Evolutionary conservation across 2,797 vertebrate genomes (phyloP), one percentile per base, ranked within the genome.

Genomic region (Australoheros facetus): DNA sequence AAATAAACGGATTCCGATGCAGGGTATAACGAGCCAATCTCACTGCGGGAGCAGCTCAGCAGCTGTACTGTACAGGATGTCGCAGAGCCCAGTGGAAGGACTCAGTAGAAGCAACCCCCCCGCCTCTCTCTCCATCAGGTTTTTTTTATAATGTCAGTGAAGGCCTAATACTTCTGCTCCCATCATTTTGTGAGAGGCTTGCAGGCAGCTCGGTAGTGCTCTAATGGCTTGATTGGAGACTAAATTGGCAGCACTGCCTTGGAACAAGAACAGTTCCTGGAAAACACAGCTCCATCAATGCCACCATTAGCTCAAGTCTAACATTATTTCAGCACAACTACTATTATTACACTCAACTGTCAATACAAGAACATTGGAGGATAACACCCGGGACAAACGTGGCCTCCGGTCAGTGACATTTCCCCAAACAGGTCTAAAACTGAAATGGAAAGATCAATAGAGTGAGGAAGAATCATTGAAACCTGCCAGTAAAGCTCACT

Each of bases 391-490:
- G 83, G 71, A 71, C 84, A 84, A 85, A 89, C 73, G 59, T 62
- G 76, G 71, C 83, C 56, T 81, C 56, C 37, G 23, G 77, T 84
- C 80, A 51, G 76, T 80, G 74, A 56, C 58, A 74, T 71, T 73
- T 75, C 64, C 60, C 79, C 58, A 71, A 81, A 76, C 10, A 57
- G 57, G 79, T 85, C 78, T 79, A 71, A 66, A 80, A 71, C 56
- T 71, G 45, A 83, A 88, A 89, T 19, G 73, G 81, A 86, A 84
- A 81, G n/a, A 88, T 91, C 89, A 53, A 87, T 90, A 72, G 57
- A 79, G 21, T 79, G 55, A 48, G 77, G 56, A 79, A 48, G 42
- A 77, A 76, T 79, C 70, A 75, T 82, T 75, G 76, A 83, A 45
- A 78, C 32, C 48, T 83, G 48, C 78, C 78, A 54, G 73, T 73